phyloP scores from a whole-genome alignment of 1,140 invertebrate species.

The Drosophila bocqueti region DNA sequence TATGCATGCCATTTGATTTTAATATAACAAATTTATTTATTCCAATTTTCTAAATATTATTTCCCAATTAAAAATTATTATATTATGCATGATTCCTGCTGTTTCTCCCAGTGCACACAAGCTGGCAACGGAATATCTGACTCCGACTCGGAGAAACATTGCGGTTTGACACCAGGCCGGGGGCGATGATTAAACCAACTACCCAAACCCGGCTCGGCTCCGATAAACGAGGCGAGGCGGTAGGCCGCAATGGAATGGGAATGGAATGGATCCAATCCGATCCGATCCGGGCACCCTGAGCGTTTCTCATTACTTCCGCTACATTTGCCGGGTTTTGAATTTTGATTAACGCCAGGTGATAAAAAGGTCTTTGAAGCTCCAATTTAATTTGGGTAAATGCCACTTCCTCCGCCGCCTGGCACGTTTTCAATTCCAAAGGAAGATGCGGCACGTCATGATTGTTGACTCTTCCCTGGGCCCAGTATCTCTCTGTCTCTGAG shows the following conservation, averaged over 20 bases:
- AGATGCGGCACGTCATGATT: constrained; percentile 34
- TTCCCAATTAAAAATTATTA: neutral
- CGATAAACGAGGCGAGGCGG: constrained; percentile 31
- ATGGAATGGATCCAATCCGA: constrained; percentile 44
- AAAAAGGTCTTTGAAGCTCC: constrained; percentile 61
- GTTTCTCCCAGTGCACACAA: constrained; percentile 8
- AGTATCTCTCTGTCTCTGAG: neutral
- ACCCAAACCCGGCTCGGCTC: constrained; percentile 12
- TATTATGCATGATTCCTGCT: neutral
- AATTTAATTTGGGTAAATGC: constrained; percentile 53
- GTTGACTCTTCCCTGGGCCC: constrained; percentile 12
- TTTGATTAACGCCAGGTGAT: constrained; percentile 70
- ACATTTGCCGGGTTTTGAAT: constrained; percentile 58
- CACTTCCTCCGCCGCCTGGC: constrained; percentile 20
- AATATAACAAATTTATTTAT: neutral
- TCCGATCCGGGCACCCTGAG: constrained; percentile 39
- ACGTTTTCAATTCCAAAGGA: constrained; percentile 51
- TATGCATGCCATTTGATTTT: neutral
- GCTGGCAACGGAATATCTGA: constrained; percentile 12
- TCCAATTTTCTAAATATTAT: neutral
- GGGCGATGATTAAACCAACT: constrained; percentile 61
- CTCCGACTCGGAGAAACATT: constrained; percentile 17
- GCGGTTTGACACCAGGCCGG: constrained; percentile 46
- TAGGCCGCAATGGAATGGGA: constrained; percentile 24
- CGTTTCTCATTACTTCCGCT: constrained; percentile 71